phyloP scores from a whole-genome alignment of 2,888 invertebrate species.

The Brachycybe producta region DNA sequence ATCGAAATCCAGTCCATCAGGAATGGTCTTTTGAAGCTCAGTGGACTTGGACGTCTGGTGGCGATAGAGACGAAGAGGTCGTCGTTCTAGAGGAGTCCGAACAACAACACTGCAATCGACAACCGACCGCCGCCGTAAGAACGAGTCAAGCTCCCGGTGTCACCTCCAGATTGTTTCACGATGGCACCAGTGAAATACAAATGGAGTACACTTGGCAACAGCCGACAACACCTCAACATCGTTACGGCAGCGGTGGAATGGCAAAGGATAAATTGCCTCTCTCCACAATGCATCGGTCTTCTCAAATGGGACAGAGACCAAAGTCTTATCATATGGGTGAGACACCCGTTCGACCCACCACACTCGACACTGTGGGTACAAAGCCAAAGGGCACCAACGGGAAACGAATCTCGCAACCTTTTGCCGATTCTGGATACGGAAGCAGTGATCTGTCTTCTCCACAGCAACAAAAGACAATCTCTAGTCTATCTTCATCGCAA shows the following conservation, averaged over 20 bases:
- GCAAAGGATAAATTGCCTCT: neutral
- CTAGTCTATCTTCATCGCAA: neutral
- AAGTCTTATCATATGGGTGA: conserved; percentile 12
- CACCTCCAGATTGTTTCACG: conserved; percentile 10
- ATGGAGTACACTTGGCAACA: conserved; percentile 16
- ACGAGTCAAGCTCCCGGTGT: conserved; percentile 5
- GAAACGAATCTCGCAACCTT: neutral
- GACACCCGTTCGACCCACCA: neutral
- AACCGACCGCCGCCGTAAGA: neutral
- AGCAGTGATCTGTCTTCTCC: conserved; percentile 39
- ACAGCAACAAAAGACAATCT: conserved; percentile 19
- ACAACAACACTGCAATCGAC: too few species aligned
- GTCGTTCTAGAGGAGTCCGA: conserved; percentile 10
- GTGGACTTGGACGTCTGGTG: conserved; percentile 17
- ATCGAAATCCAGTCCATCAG: conserved; percentile 12
- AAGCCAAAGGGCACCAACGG: neutral
- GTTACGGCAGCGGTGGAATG: neutral
- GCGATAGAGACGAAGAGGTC: conserved; percentile 17
- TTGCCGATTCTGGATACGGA: conserved; percentile 41
- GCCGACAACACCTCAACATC: neutral
- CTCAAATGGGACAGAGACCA: conserved; percentile 2
- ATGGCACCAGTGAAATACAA: conserved; percentile 14
- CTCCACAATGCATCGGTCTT: neutral
- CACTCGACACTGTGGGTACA: neutral
- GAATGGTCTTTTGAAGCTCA: conserved; percentile 21